Evolutionary conservation across 1,140 invertebrate species (phyloP), one percentile per base, ranked within the genome.

Genomic region (Drosophila rhopaloa): DNA sequence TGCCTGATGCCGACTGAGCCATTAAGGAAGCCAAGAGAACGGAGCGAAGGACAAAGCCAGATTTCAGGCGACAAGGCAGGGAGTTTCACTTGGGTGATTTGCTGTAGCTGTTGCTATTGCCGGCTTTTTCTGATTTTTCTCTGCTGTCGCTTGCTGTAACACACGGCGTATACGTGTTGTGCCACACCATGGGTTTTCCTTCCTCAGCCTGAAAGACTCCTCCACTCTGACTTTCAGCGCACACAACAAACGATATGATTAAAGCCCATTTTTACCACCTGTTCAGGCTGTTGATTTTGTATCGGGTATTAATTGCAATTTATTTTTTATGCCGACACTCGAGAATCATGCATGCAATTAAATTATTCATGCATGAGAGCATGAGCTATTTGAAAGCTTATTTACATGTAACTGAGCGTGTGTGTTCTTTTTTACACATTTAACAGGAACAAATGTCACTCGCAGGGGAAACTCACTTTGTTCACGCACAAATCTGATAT

Each of bases 181-280:
- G 60, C 41, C 13, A 24, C 14, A 14, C 8, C 44, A n/a, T 29
- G 27, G 32, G 19, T 1, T 51, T 51, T 9, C 19, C n/a, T 32
- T 47, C 50, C 37, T 10, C 16, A 11, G 8, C n/a, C 47, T 14
- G 37, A 0, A 38, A 10, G 2, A 9, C 35, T 0, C 7, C 41
- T 19, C 41, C 16, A 62, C 44, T 27, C 41, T 63, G 40, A 37
- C 37, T 44, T 66, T 54, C 47, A 53, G 24, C 55, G 51, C 67
- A 74, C 65, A 71, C 65, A 75, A 61, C 46, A 40, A 77, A 72
- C 79, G 66, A 78, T 78, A 54, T 68, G 80, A 86, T 86, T 79
- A 76, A 79, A 76, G 51, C 55, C 61, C 35, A 60, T 79, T 68
- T 48, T 50, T 44, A 55, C 59, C 82, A 79, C 82, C 82, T 85